Base-by-base conservation (phyloP, 35 echinoderm and acorn worm species). In the Holothuria glaberrima region DNA sequence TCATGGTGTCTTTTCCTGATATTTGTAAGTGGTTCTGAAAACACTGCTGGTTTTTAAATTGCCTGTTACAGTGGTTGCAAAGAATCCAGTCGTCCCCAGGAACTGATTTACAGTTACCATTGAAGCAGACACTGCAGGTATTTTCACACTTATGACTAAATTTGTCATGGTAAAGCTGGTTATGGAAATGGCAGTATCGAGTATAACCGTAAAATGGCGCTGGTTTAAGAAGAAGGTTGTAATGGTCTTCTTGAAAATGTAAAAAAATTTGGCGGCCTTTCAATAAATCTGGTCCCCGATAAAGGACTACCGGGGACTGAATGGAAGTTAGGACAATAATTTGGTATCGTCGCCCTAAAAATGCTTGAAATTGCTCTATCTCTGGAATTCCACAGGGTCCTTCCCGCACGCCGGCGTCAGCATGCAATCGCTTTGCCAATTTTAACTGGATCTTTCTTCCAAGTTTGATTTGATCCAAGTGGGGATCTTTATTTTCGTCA, bases 241-340 rank as follows among this genome's bases (percentile, higher is more conserved):
- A 58, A 33, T 83, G 80, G 5, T 35, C 80, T 12, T 63, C 80
- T 0, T 83, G 52, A 61, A 60, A 60, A 16, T 60, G 58, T 26
- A 83, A 56, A 83, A 33, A 60, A 35, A 83, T 61, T 83, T 83
- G 80, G 24, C 28, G 50, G 0, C 80, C 80, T 60, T 59, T 83
- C 28, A 24, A 22, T 60, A 83, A 63, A 61, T 83, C 80, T 38
- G 80, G 54, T 3, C 80, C 80, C 21, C 20, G 25, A 54, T 57
- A 83, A 31, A 83, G 4, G 9, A 83, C 56, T 30, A 18, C 33
- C 12, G 52, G 80, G 21, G 80, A 60, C 18, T 36, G 26, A 34
- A 83, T 5, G 30, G 45, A 48, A 60, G 5, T 83, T 83, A 83
- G 30, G 21, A 83, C 80, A 62, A 60, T 60, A 16, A 83, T 59